Conservation (phyloP, 1,140 invertebrate genomes). For the Leptoteleia sp. region DNA sequence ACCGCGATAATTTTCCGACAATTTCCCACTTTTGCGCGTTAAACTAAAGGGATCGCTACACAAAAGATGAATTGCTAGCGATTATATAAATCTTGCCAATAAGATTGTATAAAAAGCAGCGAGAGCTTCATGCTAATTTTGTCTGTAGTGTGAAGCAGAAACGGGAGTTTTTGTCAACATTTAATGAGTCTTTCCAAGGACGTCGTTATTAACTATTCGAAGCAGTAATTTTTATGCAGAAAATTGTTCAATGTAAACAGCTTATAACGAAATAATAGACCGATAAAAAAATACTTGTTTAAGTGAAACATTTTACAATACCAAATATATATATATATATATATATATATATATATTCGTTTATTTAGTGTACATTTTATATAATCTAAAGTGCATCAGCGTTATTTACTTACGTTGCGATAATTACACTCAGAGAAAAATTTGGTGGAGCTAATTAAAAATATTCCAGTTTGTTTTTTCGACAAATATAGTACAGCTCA, state of each 20-base stretch:
- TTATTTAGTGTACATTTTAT: background rate
- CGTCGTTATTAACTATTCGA: conserved; percentile 15
- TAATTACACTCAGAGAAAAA: too few relatives aligned
- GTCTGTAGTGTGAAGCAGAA: conserved; percentile 14
- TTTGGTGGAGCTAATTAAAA: too few relatives aligned
- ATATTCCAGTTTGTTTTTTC: too few relatives aligned
- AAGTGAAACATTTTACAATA: too few relatives aligned
- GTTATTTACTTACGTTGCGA: too few relatives aligned
- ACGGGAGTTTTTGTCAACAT: conserved; percentile 22
- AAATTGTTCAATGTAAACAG: conserved; percentile 8
- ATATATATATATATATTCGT: background rate
- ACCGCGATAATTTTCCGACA: too few relatives aligned
- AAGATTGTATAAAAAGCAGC: conserved; percentile 10
- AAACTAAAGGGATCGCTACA: too few relatives aligned
- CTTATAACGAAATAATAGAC: background rate
- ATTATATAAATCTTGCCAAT: conserved; percentile 26
- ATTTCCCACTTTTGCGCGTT: too few relatives aligned
- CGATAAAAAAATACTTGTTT: conserved; percentile 17
- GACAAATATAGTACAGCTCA: too few relatives aligned
- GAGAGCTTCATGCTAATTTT: conserved; percentile 35
- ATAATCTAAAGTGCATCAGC: too few relatives aligned
- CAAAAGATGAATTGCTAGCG: background rate
- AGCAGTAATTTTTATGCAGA: background rate
- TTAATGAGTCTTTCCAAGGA: conserved; percentile 19
- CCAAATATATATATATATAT: too few relatives aligned